A percentile compares a stretch with the other conserved stretches of the same genome.
Evolutionary conservation across 2,888 invertebrate genomes (phyloP).

Genomic region (Neuroscelio doddi): DNA sequence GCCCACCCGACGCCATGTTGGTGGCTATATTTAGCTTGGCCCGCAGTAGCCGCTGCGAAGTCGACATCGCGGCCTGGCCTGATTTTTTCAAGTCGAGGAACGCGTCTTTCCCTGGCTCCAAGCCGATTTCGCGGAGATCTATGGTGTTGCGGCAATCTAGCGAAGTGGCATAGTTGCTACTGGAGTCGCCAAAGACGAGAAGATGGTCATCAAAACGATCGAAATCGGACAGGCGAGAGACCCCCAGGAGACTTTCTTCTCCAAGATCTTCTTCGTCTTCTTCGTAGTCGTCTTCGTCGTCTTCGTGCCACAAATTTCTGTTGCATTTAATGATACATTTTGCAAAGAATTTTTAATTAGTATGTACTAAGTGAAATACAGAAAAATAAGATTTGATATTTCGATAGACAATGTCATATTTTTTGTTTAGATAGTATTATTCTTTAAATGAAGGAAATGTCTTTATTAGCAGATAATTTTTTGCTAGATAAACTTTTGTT

Average conservation of each 20-base stretch:
- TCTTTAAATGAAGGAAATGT: too few relatives aligned
- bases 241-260: constrained; percentile 56
- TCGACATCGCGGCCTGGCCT: constrained; percentile 56
- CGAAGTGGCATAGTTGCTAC: constrained; percentile 58
- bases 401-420: too few relatives aligned
- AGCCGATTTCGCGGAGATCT: constrained; percentile 68
- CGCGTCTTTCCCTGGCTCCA: constrained; percentile 61
- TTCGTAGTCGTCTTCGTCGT: constrained; percentile 57
- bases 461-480: too few relatives aligned
- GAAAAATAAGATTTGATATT: too few relatives aligned
- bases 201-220: constrained; percentile 62
- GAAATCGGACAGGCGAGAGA: constrained; percentile 50
- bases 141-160: constrained; percentile 67
- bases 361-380: too few relatives aligned
- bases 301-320: constrained; percentile 50
- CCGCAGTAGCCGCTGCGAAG: constrained; percentile 58
- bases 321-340: too few relatives aligned
- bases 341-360: too few relatives aligned
- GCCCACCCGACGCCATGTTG: constrained; percentile 52
- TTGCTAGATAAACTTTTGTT: too few relatives aligned
- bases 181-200: constrained; percentile 64
- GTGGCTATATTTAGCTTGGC: constrained; percentile 67
- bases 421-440: too few relatives aligned
- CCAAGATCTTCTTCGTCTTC: constrained; percentile 63
- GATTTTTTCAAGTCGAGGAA: constrained; percentile 62